A percentile compares a stretch with the other conserved stretches of the same genome.
phyloP scores from a whole-genome alignment of 2,113 vertebrate genomes.

The Xiphophorus hellerii region DNA sequence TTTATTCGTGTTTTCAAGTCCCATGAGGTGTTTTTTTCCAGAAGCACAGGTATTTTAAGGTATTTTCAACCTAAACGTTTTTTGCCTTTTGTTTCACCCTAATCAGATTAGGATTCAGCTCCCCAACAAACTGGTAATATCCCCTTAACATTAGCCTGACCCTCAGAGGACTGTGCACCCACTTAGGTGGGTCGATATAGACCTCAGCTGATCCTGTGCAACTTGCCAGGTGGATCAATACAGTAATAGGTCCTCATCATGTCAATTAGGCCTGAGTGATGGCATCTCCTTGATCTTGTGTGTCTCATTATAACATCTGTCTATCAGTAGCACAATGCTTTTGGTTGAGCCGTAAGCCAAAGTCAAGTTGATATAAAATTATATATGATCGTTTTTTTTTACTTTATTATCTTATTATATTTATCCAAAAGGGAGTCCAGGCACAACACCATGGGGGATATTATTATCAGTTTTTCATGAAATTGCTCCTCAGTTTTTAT shows the following conservation, averaged over 20 bases:
- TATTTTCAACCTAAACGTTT: constrained; percentile 55
- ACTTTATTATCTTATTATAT: constrained; percentile 41
- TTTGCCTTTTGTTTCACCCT: constrained; percentile 21
- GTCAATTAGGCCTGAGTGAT: constrained; percentile 77
- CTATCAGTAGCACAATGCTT: constrained; percentile 60
- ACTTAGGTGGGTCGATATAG: constrained; percentile 70
- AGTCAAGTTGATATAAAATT: constrained; percentile 54
- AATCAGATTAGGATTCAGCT: constrained; percentile 46
- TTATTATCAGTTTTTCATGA: constrained; percentile 27
- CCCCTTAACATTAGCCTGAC: constrained; percentile 75
- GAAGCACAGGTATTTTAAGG: constrained; percentile 91
- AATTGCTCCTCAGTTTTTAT: constrained; percentile 14
- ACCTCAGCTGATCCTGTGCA: constrained; percentile 74
- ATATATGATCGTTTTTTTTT: constrained; percentile 46
- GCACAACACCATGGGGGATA: constrained; percentile 8
- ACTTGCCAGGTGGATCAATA: constrained; percentile 80
- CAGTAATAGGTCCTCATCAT: constrained; percentile 76
- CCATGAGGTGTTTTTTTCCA: constrained; percentile 32
- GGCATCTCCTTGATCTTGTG: constrained; percentile 47
- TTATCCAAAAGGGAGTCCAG: constrained; percentile 16
- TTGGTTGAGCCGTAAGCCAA: constrained; percentile 57
- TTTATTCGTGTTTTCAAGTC: constrained; percentile 72
- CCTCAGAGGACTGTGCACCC: constrained; percentile 59
- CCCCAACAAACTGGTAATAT: constrained; percentile 62
- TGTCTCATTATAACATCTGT: constrained; percentile 65